phyloP scores from a whole-genome alignment of 2,888 invertebrate species.

The Mythimna loreyi region DNA sequence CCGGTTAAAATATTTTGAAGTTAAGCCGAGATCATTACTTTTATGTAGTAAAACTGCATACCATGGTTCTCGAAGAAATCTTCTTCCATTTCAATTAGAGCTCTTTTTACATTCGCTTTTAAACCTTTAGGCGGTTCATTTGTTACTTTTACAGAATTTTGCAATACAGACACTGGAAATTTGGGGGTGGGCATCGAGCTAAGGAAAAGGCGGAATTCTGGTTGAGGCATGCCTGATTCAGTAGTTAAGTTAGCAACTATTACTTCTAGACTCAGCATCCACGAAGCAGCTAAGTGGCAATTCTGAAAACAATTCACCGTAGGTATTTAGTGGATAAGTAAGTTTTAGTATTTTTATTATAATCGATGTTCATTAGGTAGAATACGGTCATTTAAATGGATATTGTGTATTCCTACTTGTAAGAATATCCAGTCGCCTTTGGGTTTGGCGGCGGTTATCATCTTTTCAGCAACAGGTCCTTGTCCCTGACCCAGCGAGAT shows the following conservation, averaged over 20 bases:
- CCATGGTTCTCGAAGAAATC: slow-evolving; percentile 96
- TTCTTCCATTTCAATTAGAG: slow-evolving; percentile 94
- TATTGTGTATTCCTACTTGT: slow-evolving; percentile 90
- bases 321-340: neutral
- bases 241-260: slow-evolving; percentile 94
- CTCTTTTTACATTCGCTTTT: slow-evolving; percentile 96
- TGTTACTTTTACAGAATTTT: slow-evolving; percentile 98
- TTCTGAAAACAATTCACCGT: slow-evolving; percentile 91
- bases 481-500: slow-evolving; percentile 98
- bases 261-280: slow-evolving; percentile 96
- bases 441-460: slow-evolving; percentile 93
- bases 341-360: neutral
- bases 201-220: slow-evolving; percentile 95
- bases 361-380: neutral
- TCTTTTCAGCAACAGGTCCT: slow-evolving; percentile 96
- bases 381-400: neutral
- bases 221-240: slow-evolving; percentile 92
- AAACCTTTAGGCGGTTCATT: slow-evolving; percentile 98
- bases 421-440: slow-evolving; percentile 97
- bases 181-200: slow-evolving; percentile 97
- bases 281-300: slow-evolving; percentile 97
- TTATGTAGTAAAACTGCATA: slow-evolving; percentile 72
- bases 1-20: neutral
- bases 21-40: too few relatives aligned
- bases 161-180: slow-evolving; percentile 97